Evolutionary conservation across 2,113 vertebrate species (phyloP), one percentile per base, ranked within the genome.

Genomic region (Lichenostomus cassidix): DNA sequence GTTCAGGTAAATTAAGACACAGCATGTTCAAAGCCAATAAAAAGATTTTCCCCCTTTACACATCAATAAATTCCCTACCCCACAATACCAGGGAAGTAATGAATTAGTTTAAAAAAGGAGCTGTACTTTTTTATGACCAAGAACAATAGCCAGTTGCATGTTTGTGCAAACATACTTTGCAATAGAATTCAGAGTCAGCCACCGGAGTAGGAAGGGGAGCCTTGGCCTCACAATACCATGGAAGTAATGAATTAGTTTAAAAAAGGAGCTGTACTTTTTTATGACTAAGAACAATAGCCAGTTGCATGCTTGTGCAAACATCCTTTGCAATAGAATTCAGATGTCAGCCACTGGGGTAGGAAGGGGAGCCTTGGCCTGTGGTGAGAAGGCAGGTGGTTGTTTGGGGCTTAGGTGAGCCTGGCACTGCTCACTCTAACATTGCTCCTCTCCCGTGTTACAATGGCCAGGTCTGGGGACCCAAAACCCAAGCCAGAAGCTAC

Each of bases 341-440:
- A 12, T n/a, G 41, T 22, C 33, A n/a, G 22, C 27, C 9, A 4
- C 15, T 1, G 7, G 39, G 27, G 9, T 31, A n/a, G 62, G 31
- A 53, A 69, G 60, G 27, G 0, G 4, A 83, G n/a, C 52, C 6
- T 11, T 41, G 39, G 42, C 44, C 41, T 44, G 42, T 1, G 0
- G 1, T 19, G 31, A 39, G 0, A 41, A 53, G 18, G 44, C 42
- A 55, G 33, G 19, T 0, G 9, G 13, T 50, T 3, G 6, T 29
- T 42, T 68, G 75, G 21, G 52, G 31, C 39, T 49, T 15, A 0
- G 3, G 13, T 33, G 60, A 49, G 58, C 27, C 29, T 0, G 11
- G 49, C 4, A 3, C 37, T 64, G 53, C 83, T 50, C 47, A 29
- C n/a, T 15, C 23, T 10, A 7, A 11, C 1, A 3, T 21, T 64